Evolutionary conservation across 2,888 invertebrate genomes (phyloP), one percentile per base, ranked within the genome.

Genomic region (Drosophila anceps): DNA sequence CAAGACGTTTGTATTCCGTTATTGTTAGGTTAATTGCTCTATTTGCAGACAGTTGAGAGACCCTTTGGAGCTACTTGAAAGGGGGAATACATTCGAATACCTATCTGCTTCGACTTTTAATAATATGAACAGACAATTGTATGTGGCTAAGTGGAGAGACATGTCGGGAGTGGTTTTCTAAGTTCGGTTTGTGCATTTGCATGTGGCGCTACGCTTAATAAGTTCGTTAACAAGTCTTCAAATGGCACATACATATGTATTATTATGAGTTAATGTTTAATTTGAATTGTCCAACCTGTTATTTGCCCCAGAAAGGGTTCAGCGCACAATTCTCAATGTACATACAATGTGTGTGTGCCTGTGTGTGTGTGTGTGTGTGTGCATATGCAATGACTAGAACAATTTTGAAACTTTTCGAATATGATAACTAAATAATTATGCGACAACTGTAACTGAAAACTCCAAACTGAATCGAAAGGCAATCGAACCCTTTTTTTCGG

Each of bases 191-290:
- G 46, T 48, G 51, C 68, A 76, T 55, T 76, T 69, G 58, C 75
- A 72, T 79, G 75, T 78, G 33, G 55, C 55, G 73, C 50, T 70
- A 76, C 77, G 76, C 70, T 72, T 88, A 85, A 85, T 85, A 84
- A 85, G 84, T 86, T 85, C 89, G 85, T 85, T 85, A 85, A 84
- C 89, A 88, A 88, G 76, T 86, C 80, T 75, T 69, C 72, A 57
- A 80, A 72, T 62, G 48, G 41, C 48, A 43, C 9, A 73, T 18
- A 59, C 12, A 58, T 65, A 66, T 69, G 48, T 69, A 62, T 74
- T 62, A 55, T 78, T 78, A 69, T 62, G 60, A 65, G 57, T 62
- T 76, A 33, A 66, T 55, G 60, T 79, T 69, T 51, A 79, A 65
- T 79, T 79, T 60, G 29, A 57, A 76, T 55, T 51, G 65, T 48